Conservation (phyloP, 2,113 vertebrate genomes). For the Dolichotis patagonum region DNA sequence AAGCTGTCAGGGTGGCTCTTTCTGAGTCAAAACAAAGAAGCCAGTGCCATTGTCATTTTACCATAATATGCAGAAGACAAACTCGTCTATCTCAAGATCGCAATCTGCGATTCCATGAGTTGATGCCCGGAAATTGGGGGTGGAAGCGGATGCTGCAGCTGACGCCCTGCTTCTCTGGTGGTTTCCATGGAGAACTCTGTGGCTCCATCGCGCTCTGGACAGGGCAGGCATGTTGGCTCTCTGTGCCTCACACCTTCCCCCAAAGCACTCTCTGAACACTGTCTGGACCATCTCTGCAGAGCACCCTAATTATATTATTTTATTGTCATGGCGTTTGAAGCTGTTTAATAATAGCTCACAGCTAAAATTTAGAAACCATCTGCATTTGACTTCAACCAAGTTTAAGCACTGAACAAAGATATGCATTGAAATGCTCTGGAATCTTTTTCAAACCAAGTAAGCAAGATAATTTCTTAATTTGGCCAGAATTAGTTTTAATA, state of each 20-base stretch:
- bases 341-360: background rate
- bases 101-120: background rate
- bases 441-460: background rate
- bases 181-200: too few relatives aligned
- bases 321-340: constrained; percentile 44
- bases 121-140: background rate
- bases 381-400: background rate
- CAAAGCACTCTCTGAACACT: background rate
- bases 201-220: background rate
- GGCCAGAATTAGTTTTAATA: background rate
- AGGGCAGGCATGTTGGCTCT: background rate
- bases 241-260: background rate
- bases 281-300: background rate
- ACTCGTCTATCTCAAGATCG: background rate
- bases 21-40: background rate
- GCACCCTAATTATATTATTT: background rate
- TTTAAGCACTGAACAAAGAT: background rate
- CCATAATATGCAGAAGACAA: background rate
- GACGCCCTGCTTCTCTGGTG: background rate
- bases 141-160: background rate
- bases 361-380: background rate
- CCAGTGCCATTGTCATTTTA: background rate
- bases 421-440: background rate
- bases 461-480: background rate
- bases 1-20: background rate